A percentile compares a stretch with the other conserved stretches of the same genome.
Evolutionary conservation across 1,140 invertebrate species (phyloP).

Genomic region (Carposina sasakii): DNA sequence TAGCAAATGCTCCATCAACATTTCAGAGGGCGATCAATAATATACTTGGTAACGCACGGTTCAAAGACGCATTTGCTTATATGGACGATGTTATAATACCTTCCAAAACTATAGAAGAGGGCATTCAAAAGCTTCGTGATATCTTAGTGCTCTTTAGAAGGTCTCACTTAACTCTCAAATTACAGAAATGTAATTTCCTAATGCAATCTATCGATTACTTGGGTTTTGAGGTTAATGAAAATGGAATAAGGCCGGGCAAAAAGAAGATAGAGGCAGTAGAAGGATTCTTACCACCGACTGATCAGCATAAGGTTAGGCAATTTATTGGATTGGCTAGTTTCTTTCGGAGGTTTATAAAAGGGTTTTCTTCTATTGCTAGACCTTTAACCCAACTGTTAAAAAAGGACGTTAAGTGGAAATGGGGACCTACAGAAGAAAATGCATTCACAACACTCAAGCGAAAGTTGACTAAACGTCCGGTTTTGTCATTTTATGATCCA

Average conservation of each 20-base stretch:
- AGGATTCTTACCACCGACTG: slow-evolving; percentile 19
- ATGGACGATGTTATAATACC: slow-evolving; percentile 23
- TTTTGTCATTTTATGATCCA: slow-evolving; percentile 29
- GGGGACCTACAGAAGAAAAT: not conserved
- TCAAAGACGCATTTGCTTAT: slow-evolving; percentile 13
- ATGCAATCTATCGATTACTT: slow-evolving; percentile 20
- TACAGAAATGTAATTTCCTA: slow-evolving; percentile 21
- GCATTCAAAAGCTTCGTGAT: slow-evolving; percentile 6
- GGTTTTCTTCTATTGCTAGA: slow-evolving; percentile 19
- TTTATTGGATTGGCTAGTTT: slow-evolving; percentile 25
- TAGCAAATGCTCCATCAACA: not conserved
- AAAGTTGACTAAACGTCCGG: slow-evolving; percentile 8
- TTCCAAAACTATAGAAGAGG: slow-evolving; percentile 12
- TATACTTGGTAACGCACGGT: not conserved
- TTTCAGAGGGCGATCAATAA: slow-evolving; percentile 4
- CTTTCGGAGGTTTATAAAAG: slow-evolving; percentile 34
- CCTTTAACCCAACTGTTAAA: slow-evolving; percentile 27
- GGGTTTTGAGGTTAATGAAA: slow-evolving; percentile 13
- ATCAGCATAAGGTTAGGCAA: slow-evolving; percentile 25
- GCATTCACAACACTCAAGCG: slow-evolving; percentile 6
- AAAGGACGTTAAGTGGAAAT: slow-evolving; percentile 13
- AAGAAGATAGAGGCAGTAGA: not conserved
- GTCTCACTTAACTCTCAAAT: slow-evolving; percentile 17
- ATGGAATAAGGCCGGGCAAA: slow-evolving; percentile 8
- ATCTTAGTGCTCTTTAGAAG: slow-evolving; percentile 10